Conservation (phyloP, 1,140 invertebrate species). For the Mercenaria mercenaria region DNA sequence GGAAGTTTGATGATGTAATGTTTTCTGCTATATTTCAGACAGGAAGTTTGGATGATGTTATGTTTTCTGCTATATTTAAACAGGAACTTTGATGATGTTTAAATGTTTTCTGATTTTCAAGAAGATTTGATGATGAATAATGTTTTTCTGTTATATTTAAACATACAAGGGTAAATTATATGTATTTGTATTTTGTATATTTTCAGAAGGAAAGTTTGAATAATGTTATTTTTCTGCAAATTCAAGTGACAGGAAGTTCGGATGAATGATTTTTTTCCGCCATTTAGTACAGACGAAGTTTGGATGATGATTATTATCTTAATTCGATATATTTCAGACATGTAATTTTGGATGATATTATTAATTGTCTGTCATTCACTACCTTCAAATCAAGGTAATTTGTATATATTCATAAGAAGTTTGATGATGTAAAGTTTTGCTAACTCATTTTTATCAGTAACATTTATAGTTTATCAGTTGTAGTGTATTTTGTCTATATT, state of each 20-base stretch:
- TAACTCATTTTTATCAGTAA: too few species aligned
- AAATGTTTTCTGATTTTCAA: too few species aligned
- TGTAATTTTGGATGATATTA: conserved; percentile 84
- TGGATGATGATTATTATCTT: conserved; percentile 86
- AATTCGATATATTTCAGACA: conserved; percentile 85
- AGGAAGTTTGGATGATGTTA: conserved; percentile 84
- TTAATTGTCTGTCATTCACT: too few species aligned
- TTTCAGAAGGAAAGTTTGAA: conserved; percentile 82
- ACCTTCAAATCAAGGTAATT: too few species aligned
- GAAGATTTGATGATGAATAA: not conserved
- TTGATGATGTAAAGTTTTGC: too few species aligned
- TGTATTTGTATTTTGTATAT: too few species aligned
- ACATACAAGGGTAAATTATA: too few species aligned
- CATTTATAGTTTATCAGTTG: too few species aligned
- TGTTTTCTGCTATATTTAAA: conserved; percentile 86
- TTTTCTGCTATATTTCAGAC: conserved; percentile 77
- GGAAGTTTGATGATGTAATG: too few species aligned
- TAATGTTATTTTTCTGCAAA: conserved; percentile 85
- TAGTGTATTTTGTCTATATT: too few species aligned
- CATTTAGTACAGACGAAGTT: conserved; percentile 80
- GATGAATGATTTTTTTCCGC: conserved; percentile 86
- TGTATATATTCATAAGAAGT: too few species aligned
- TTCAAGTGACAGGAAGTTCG: conserved; percentile 81
- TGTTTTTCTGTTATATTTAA: conserved; percentile 56
- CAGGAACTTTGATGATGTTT: too few species aligned